These are phyloP conservation scores for Ganaspis brasiliensis DNA, from an alignment of 2,888 invertebrate species.

Conservation along the genomic window DNA sequence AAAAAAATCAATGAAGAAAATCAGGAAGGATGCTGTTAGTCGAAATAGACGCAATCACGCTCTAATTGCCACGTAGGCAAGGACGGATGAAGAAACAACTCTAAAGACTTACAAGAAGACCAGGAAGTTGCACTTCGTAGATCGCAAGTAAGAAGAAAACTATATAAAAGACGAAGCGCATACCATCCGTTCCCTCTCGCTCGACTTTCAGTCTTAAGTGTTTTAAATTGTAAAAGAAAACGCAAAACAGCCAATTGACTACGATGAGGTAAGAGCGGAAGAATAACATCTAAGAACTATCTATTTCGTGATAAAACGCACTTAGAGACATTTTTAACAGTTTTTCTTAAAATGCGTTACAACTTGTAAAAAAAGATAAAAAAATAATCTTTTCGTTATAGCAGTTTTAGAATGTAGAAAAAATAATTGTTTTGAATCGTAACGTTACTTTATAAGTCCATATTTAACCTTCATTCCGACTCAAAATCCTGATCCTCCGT, in stretches of 20 bases:
- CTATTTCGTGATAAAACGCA: no score
- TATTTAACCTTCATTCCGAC: no score
- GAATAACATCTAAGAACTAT: no score
- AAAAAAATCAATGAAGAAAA: not conserved
- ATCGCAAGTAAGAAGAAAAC: not conserved
- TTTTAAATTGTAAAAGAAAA: not conserved
- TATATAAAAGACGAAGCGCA: constrained; percentile 1
- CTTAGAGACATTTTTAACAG: no score
- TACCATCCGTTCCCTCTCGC: constrained; percentile 16
- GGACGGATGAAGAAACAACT: constrained; percentile 15
- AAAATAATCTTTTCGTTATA: no score
- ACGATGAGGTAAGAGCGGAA: no score
- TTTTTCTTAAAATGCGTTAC: no score
- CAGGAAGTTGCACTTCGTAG: constrained; percentile 21
- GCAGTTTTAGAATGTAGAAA: no score
- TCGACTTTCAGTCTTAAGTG: constrained; percentile 8
- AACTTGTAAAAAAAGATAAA: no score
- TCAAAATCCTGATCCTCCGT: no score
- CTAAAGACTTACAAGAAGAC: constrained; percentile 1
- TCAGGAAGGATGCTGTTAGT: constrained; percentile 15
- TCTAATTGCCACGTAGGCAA: constrained; percentile 28
- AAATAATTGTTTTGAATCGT: no score
- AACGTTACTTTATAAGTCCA: no score
- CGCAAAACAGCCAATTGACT: not conserved
- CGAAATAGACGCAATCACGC: constrained; percentile 15